A percentile compares a stretch with the other conserved stretches of the same genome.
These are phyloP conservation scores for Aurelia sp. DNA, from an alignment of 30 jellyfish, hydroid and myxozoan species.

Conservation along the genomic window DNA sequence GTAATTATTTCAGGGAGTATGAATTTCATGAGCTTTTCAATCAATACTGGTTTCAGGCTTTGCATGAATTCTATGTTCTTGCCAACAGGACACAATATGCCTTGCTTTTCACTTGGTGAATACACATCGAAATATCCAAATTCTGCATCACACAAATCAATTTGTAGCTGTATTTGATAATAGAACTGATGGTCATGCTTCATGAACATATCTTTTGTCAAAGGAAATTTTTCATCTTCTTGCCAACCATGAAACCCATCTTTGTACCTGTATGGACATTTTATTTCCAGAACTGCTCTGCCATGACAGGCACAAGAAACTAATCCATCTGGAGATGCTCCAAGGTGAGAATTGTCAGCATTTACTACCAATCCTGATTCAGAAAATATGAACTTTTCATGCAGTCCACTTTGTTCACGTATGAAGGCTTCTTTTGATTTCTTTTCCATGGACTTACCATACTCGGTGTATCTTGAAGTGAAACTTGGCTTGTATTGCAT, in stretches of 20 bases:
- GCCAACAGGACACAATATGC: not conserved
- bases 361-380: slow-evolving; percentile 26
- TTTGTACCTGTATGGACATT: slow-evolving; percentile 40
- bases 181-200: slow-evolving; percentile 10
- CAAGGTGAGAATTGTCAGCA: slow-evolving; percentile 40
- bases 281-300: slow-evolving; percentile 31
- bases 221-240: slow-evolving; percentile 25
- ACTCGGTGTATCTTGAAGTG: slow-evolving; percentile 38
- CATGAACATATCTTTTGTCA: slow-evolving; percentile 1
- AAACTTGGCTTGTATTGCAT: slow-evolving; percentile 54
- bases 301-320: slow-evolving; percentile 34
- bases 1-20: slow-evolving; percentile 38
- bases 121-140: slow-evolving; percentile 30
- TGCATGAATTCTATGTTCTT: slow-evolving; percentile 1
- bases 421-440: slow-evolving; percentile 14
- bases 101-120: slow-evolving; percentile 2
- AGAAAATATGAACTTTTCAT: slow-evolving; percentile 5
- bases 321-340: slow-evolving; percentile 49
- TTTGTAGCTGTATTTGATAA: slow-evolving; percentile 32
- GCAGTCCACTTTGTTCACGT: slow-evolving; percentile 17
- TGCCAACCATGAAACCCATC: slow-evolving; percentile 46
- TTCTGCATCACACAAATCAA: slow-evolving; percentile 9
- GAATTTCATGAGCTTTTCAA: slow-evolving; percentile 23
- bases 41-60: slow-evolving; percentile 1
- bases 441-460: slow-evolving; percentile 28